Evolutionary conservation across 2,797 vertebrate genomes (phyloP).

Genomic region (Gymnodraco acuticeps): DNA sequence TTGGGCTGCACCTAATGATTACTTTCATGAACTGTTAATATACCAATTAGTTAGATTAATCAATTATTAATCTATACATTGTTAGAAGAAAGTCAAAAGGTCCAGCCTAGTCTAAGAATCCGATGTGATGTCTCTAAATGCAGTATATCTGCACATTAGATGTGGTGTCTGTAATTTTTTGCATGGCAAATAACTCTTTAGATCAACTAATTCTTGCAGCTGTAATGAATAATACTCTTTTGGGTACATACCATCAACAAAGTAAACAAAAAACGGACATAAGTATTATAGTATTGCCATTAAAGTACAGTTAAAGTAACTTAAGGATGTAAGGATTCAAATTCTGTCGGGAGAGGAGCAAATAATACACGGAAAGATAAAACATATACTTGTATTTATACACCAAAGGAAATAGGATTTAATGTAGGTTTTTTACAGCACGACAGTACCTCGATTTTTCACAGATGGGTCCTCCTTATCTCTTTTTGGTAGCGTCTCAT

Average conservation of each 20-base stretch:
- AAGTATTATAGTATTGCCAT: constrained; percentile 30
- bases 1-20: no score
- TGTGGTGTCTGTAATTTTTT: no score
- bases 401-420: neutral
- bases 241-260: constrained; percentile 8
- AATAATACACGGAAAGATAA: constrained; percentile 16
- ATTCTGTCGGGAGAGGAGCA: constrained; percentile 22
- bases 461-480: constrained; percentile 41
- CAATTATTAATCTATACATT: no score
- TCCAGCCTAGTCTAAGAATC: no score
- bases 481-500: constrained; percentile 61
- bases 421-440: constrained; percentile 2
- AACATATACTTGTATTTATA: constrained; percentile 6
- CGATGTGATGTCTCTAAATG: no score
- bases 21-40: no score
- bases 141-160: no score
- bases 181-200: no score
- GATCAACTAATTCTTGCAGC: no score
- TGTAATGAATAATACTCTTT: constrained; percentile 25
- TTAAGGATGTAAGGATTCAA: constrained; percentile 7
- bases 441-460: constrained; percentile 23
- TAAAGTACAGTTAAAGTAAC: constrained; percentile 1
- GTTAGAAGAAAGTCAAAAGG: no score
- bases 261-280: neutral
- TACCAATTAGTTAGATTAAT: no score